Evolutionary conservation across 64 coral and sea anemone species (phyloP).

Genomic region (Montipora cactus): DNA sequence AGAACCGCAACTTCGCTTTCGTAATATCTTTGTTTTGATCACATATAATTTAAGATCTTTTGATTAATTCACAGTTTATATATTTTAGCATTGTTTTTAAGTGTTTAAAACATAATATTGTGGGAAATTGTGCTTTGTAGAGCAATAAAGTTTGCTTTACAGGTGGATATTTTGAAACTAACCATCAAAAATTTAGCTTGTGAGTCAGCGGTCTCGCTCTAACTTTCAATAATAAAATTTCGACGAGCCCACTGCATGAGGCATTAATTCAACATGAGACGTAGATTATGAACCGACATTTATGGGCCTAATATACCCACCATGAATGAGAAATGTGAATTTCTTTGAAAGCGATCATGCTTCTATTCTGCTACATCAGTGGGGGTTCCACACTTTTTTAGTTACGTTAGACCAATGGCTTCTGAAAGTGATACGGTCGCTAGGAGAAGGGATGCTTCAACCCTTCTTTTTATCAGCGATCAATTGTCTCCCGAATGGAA

Average conservation of each 20-base stretch:
- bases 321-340: neutral
- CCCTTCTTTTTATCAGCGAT: neutral
- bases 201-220: neutral
- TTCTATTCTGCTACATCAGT: neutral
- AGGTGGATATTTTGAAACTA: neutral
- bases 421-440: neutral
- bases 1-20: no score
- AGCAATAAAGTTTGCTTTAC: neutral
- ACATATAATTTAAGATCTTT: no score
- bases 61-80: no score
- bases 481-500: conserved; percentile 55
- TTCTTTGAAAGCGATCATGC: neutral
- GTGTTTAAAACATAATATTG: neutral
- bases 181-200: neutral
- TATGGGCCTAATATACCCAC: neutral
- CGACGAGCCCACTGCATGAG: neutral
- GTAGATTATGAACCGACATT: neutral
- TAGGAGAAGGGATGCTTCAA: neutral
- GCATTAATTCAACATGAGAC: neutral
- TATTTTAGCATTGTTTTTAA: neutral
- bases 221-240: neutral
- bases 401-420: conserved; percentile 11
- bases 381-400: neutral
- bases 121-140: neutral
- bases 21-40: no score